phyloP scores from a whole-genome alignment of 2,888 invertebrate species.

The Drosophila kanekoi region DNA sequence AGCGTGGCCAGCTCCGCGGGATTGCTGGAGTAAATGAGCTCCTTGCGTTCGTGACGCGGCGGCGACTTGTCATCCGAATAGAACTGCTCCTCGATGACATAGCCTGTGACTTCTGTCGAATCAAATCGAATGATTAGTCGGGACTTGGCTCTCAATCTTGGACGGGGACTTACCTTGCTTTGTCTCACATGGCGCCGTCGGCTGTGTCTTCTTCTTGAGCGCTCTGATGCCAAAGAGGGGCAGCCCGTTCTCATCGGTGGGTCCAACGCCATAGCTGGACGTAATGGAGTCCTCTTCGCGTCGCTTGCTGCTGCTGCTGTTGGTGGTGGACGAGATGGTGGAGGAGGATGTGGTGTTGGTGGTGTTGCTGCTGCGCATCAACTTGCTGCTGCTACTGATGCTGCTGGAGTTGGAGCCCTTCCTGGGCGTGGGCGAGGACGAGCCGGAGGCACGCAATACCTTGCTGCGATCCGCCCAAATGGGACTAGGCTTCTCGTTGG shows the following conservation, averaged over 20 bases:
- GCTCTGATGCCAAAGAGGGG: constrained; percentile 93
- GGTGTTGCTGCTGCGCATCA: constrained; percentile 77
- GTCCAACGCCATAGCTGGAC: constrained; percentile 93
- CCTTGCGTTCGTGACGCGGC: constrained; percentile 89
- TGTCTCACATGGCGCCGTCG: constrained; percentile 86
- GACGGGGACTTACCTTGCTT: constrained; percentile 87
- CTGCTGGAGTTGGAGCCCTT: constrained; percentile 61
- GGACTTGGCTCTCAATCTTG: neutral
- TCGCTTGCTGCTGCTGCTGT: constrained; percentile 41
- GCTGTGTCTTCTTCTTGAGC: constrained; percentile 86
- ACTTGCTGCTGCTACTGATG: constrained; percentile 49
- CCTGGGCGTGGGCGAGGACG: constrained; percentile 38
- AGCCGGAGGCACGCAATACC: constrained; percentile 64
- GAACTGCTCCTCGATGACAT: constrained; percentile 89
- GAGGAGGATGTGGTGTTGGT: constrained; percentile 75
- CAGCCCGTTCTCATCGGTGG: constrained; percentile 91
- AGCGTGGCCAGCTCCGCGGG: constrained; percentile 85
- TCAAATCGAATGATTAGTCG: neutral
- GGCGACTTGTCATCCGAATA: constrained; percentile 89
- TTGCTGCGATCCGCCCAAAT: constrained; percentile 82
- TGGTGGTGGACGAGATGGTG: constrained; percentile 60
- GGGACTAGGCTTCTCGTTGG: constrained; percentile 59
- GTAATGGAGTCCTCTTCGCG: constrained; percentile 88
- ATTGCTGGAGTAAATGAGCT: constrained; percentile 89
- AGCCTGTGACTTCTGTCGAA: constrained; percentile 89